phyloP scores from a whole-genome alignment of 2,113 vertebrate genomes.

The Anolis carolinensis region DNA sequence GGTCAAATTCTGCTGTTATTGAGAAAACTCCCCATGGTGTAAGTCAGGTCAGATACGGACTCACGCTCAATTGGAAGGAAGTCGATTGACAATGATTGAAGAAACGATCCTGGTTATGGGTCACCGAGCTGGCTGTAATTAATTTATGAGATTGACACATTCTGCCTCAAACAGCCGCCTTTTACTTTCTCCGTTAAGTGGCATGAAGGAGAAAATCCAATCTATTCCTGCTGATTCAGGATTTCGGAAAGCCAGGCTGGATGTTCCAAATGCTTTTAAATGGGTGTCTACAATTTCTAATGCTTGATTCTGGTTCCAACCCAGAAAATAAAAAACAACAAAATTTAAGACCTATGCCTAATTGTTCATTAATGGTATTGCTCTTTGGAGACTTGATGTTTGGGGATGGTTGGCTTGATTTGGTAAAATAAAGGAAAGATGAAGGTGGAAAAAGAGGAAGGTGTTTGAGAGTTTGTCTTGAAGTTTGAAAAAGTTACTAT shows the following conservation, averaged over 20 bases:
- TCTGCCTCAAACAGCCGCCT: constrained; percentile 30
- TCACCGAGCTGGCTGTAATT: constrained; percentile 51
- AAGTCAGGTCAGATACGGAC: constrained; percentile 19
- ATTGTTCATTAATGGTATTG: constrained; percentile 2
- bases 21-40: neutral
- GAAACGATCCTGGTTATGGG: constrained; percentile 42
- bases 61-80: constrained; percentile 34
- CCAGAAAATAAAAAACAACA: neutral
- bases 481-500: too few relatives aligned
- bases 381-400: neutral
- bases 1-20: constrained; percentile 16
- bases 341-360: neutral
- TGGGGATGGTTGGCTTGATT: neutral
- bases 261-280: neutral
- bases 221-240: constrained; percentile 26
- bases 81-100: constrained; percentile 44
- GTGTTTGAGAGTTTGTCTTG: too few relatives aligned
- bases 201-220: constrained; percentile 29
- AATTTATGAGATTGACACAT: constrained; percentile 52
- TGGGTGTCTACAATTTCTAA: neutral
- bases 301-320: constrained; percentile 12
- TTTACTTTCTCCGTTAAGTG: constrained; percentile 33
- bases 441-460: neutral
- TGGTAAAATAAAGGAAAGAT: neutral
- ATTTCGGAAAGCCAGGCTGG: neutral